Conservation (phyloP, 2,888 invertebrate species). For the Heliconius aoede region DNA sequence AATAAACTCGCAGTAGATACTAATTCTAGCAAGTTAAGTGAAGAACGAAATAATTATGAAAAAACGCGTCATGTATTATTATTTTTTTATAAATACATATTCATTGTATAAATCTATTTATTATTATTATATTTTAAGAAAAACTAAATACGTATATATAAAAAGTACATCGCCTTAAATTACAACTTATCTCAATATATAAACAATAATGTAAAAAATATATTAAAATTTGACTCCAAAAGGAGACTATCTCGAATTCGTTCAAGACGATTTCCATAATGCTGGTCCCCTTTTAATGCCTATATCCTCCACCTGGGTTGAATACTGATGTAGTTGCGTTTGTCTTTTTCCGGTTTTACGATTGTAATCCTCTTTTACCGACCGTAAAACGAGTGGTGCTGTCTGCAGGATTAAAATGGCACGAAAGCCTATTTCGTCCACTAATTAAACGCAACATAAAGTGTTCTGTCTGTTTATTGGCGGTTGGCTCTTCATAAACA, state of each 20-base stretch:
- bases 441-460: slow-evolving; percentile 59
- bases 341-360: slow-evolving; percentile 70
- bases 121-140: too few relatives aligned
- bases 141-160: too few relatives aligned
- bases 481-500: slow-evolving; percentile 8
- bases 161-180: background rate
- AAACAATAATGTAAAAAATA: background rate
- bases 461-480: slow-evolving; percentile 38
- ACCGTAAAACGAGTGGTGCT: slow-evolving; percentile 58
- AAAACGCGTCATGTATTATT: too few relatives aligned
- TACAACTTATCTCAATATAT: background rate
- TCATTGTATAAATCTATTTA: too few relatives aligned
- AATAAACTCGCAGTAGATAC: too few relatives aligned
- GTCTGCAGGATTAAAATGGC: slow-evolving; percentile 43
- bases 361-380: slow-evolving; percentile 72
- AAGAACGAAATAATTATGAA: too few relatives aligned
- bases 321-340: slow-evolving; percentile 62
- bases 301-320: slow-evolving; percentile 55
- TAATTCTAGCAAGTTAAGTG: too few relatives aligned
- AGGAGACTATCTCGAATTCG: slow-evolving; percentile 22
- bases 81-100: too few relatives aligned
- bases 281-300: slow-evolving; percentile 50
- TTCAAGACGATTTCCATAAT: slow-evolving; percentile 42
- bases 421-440: slow-evolving; percentile 53
- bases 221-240: slow-evolving; percentile 19